Base-by-base conservation (phyloP, 2,113 vertebrate species). In the Falcunculus frontatus region DNA sequence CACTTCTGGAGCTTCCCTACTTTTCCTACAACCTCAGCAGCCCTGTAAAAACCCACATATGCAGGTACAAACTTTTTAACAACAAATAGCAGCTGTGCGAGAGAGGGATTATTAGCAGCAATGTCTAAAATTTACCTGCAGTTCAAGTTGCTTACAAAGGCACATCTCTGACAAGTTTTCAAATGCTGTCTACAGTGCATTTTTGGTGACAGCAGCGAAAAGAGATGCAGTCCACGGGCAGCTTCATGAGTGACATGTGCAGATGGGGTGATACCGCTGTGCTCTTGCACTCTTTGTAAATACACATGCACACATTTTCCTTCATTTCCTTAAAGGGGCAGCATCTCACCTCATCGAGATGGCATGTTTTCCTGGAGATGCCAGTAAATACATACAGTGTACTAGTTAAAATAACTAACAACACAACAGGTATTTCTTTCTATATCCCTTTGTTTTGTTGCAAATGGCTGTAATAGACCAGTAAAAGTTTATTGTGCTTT, bases 321-420 rank as follows among this genome's bases (percentile, higher is more conserved):
- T 60, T 32, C 92, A 23, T 27, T 85, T 81, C 95, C 91, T 97
- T 96, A 95, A 96, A 96, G 92, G 85, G 90, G 87, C 80, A 94
- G 88, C 57, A 88, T 86, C 52, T 10, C 84, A 94, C 87, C 79
- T 73, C 70, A 27, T 3, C 21, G 3, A 79, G 57, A 41, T 50
- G 57, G 41, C n/a, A 79, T 4, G 1, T 50, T 56, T 64, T 47
- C 65, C 49, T 42, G 25, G 27, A 87, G 46, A 85, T 52, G 37
- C 18, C 39, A 47, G n/a, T 10, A 92, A 80, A 84, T 16, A 46
- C 6, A 86, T 15, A 41, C 7, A 26, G 4, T 14, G 19, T 35
- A 37, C 50, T 29, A 80, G 41, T 55, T 67, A 67, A 70, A 92
- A 84, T 16, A 18, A 49, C 27, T 56, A 73, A 37, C 5, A 82